Percentiles rank a stretch among this genome's conserved stretches.
Evolutionary conservation across 2,888 invertebrate species (phyloP).

Genomic region (Platycheirus rosarum): DNA sequence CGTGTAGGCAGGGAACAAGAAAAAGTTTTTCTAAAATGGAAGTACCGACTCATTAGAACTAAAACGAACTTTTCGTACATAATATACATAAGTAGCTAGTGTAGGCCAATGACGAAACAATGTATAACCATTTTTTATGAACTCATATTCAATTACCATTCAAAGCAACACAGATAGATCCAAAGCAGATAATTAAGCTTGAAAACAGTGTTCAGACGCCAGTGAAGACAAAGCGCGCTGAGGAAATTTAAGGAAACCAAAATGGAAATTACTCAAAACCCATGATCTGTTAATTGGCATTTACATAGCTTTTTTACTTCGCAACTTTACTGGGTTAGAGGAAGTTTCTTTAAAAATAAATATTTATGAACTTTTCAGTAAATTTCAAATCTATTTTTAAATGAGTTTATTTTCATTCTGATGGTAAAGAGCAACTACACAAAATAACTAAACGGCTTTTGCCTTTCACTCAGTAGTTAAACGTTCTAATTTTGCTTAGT

Average conservation of each 20-base stretch:
- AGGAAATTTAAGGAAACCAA: constrained; percentile 19
- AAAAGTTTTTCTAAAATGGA: too few relatives aligned
- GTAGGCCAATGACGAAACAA: neutral
- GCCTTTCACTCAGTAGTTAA: constrained; percentile 10
- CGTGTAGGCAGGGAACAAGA: constrained; percentile 5
- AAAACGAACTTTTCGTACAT: too few relatives aligned
- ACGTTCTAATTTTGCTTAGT: constrained; percentile 17
- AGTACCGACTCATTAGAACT: too few relatives aligned
- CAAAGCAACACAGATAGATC: neutral
- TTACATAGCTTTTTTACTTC: constrained; percentile 39
- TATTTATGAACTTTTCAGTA: neutral
- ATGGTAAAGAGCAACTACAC: constrained; percentile 20
- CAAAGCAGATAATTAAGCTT: too few relatives aligned
- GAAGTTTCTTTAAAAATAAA: neutral
- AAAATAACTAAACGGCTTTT: constrained; percentile 9
- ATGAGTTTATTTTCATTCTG: constrained; percentile 13
- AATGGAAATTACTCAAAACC: constrained; percentile 63
- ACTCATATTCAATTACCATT: neutral
- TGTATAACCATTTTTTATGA: neutral
- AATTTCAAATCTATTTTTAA: constrained; percentile 30
- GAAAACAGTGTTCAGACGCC: too few relatives aligned
- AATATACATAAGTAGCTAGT: too few relatives aligned
- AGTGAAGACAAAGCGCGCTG: neutral
- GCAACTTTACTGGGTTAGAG: constrained; percentile 46
- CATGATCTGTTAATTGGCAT: constrained; percentile 63